These are phyloP conservation scores for Semotilus atromaculatus DNA, from an alignment of 2,797 vertebrate species.

Conservation along the genomic window DNA sequence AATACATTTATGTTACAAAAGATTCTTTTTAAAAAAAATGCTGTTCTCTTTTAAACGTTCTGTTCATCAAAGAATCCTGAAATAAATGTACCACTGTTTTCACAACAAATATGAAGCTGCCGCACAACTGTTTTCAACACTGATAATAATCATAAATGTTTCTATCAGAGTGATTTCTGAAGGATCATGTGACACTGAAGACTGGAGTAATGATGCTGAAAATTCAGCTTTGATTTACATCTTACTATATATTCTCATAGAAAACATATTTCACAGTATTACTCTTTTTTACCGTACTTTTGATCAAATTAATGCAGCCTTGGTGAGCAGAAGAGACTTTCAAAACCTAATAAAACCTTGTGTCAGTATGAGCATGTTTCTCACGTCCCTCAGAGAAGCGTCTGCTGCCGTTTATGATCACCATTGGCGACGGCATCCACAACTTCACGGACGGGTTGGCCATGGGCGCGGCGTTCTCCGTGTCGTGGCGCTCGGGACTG, in stretches of 20 bases:
- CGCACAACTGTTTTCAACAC: too few species aligned
- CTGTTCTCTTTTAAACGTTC: too few species aligned
- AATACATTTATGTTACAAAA: too few species aligned
- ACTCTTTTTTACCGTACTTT: background rate
- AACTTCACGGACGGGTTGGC: constrained; percentile 92
- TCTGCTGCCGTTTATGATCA: constrained; percentile 87
- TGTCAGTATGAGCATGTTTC: background rate
- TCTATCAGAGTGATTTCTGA: background rate
- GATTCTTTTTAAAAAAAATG: too few species aligned
- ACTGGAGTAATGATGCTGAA: background rate
- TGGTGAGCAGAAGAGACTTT: background rate
- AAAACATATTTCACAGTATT: background rate
- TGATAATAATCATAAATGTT: too few species aligned
- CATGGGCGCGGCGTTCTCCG: constrained; percentile 86
- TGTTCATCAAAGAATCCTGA: too few species aligned
- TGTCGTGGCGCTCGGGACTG: constrained; percentile 88
- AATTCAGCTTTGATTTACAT: background rate
- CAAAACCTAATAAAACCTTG: too few species aligned
- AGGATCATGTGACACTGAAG: background rate
- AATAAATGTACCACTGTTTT: background rate
- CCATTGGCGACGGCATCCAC: constrained; percentile 86
- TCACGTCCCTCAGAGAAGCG: constrained; percentile 74
- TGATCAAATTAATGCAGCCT: background rate
- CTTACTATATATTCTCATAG: background rate
- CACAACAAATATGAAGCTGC: too few species aligned